Base-by-base conservation (phyloP, 2,113 vertebrate genomes). In the Centropus bengalensis region DNA sequence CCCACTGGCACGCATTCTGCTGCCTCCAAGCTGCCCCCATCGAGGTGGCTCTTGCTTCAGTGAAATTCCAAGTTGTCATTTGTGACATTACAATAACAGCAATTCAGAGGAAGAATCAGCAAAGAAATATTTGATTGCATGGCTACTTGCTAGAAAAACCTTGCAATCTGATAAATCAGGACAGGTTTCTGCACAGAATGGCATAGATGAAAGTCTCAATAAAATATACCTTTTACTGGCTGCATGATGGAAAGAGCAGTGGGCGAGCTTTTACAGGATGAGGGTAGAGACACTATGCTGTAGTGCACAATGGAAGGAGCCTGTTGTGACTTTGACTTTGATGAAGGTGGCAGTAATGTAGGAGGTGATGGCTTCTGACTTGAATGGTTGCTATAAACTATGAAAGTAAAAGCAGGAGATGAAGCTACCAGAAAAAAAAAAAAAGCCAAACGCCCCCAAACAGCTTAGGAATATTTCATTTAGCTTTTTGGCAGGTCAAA, bases 321-420 rank as follows among this genome's bases (percentile, higher is more conserved):
- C 96, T 96, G 91, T 33, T 94, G 92, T 18, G 89, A 93, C 93
- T 96, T 95, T 96, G 95, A 93, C 91, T 94, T 95, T 94, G 96
- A 96, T 97, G 94, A 97, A 96, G 93, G 77, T 93, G 95, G 89
- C 82, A 95, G 77, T 94, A 93, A 96, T 94, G 92, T 92, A 96
- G 95, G 91, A 95, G 91, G 87, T 96, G 90, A 92, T 95, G 95
- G 92, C 94, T 97, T 96, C 96, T 93, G 92, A 95, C 96, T 96
- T 23, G 92, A 95, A 88, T 95, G 87, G 91, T 94, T 91, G 89
- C 78, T 97, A 96, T 96, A 96, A 96, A 94, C 95, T 96, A 96
- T 45, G 94, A 47, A 95, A 95, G 86, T 56, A 93, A 96, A 93
- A 93, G 88, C 94, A 95, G 51, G 80, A 82, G 82, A 95, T 96